phyloP scores from a whole-genome alignment of 2,113 vertebrate species.

The Varanus komodoensis region DNA sequence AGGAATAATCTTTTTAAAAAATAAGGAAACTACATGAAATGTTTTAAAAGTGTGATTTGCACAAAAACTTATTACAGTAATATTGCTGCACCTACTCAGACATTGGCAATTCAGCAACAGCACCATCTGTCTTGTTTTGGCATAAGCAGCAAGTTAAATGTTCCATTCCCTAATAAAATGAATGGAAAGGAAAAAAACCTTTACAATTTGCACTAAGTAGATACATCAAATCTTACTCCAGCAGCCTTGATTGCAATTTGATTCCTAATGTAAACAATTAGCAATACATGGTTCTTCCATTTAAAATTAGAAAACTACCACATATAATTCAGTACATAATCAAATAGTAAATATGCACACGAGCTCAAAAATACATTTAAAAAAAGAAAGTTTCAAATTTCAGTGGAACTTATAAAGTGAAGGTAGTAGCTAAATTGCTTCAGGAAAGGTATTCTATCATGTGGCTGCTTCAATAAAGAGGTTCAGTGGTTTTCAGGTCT shows the following conservation, averaged over 20 bases:
- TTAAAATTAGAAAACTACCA: background rate
- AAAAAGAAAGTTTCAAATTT: background rate
- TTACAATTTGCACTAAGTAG: background rate
- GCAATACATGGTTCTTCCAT: background rate
- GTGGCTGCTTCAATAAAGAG: background rate
- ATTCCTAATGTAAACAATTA: background rate
- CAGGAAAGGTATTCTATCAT: background rate
- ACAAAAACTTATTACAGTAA: background rate
- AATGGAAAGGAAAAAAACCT: background rate
- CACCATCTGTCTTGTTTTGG: background rate
- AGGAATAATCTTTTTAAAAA: background rate
- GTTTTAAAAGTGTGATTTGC: too few relatives aligned
- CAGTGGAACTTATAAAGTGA: background rate
- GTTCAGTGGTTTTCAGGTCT: too few relatives aligned
- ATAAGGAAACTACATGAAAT: background rate
- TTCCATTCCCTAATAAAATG: background rate
- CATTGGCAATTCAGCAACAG: background rate
- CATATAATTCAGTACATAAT: background rate
- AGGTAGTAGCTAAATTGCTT: background rate
- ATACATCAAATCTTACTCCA: background rate
- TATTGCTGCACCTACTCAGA: background rate
- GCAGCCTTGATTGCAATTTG: background rate
- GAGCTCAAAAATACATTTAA: background rate
- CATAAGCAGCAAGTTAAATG: background rate
- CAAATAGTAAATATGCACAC: background rate